These are phyloP conservation scores for Protosalanx chinensis DNA, from an alignment of 2,797 vertebrate genomes.

Conservation along the genomic window DNA sequence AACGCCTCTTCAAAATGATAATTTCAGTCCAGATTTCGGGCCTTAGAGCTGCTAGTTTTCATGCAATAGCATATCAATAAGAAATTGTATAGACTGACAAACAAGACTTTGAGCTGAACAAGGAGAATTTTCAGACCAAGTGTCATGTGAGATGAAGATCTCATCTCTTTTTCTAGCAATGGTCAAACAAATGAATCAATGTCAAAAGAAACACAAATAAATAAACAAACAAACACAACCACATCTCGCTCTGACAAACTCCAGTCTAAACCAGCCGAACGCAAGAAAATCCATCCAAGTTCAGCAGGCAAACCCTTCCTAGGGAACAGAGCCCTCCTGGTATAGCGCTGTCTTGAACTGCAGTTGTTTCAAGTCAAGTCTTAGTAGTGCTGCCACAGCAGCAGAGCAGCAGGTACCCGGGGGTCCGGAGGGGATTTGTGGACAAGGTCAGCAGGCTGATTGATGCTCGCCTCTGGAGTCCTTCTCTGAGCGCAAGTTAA, in stretches of 20 bases:
- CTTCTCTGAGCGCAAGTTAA: conserved; percentile 54
- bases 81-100: no score
- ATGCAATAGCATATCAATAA: neutral
- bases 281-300: no score
- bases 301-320: conserved; percentile 26
- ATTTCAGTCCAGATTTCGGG: neutral
- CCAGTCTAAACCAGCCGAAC: no score
- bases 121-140: no score
- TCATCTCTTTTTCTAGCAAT: no score
- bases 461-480: conserved; percentile 64
- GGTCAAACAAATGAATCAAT: no score
- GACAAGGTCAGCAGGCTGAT: conserved; percentile 71
- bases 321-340: conserved; percentile 33
- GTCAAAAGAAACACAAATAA: no score
- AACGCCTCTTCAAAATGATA: neutral
- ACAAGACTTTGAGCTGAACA: no score
- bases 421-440: conserved; percentile 60
- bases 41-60: neutral
- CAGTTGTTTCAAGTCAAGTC: conserved; percentile 34
- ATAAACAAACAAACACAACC: no score
- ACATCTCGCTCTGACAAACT: no score
- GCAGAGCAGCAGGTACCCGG: conserved; percentile 56
- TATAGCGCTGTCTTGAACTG: conserved; percentile 27
- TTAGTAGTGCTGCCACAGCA: conserved; percentile 54
- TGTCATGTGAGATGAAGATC: no score